These are phyloP conservation scores for Pteruthius melanotis DNA, from an alignment of 2,113 vertebrate species.

Conservation along the genomic window DNA sequence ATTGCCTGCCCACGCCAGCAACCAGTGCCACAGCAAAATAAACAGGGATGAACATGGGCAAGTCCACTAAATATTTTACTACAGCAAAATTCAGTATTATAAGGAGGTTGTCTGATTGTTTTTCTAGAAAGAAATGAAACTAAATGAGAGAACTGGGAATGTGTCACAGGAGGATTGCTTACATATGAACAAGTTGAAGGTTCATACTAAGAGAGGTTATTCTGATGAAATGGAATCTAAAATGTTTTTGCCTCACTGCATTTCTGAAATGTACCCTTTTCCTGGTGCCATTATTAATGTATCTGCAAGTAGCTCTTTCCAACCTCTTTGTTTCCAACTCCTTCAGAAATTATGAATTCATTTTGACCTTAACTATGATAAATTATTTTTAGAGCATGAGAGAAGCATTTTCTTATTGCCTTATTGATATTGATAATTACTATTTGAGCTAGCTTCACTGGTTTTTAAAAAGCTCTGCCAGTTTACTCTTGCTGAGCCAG, in stretches of 20 bases:
- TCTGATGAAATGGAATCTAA: background rate
- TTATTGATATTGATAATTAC: background rate
- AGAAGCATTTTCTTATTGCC: background rate
- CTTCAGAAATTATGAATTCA: background rate
- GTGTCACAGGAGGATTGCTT: background rate
- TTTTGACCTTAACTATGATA: background rate
- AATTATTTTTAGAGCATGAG: background rate
- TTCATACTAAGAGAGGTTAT: background rate
- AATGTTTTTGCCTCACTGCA: background rate
- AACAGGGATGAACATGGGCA: background rate
- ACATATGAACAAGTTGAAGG: background rate
- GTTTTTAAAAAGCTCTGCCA: background rate
- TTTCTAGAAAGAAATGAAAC: background rate
- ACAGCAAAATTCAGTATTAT: background rate
- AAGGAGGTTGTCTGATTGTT: background rate
- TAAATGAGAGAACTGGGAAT: background rate
- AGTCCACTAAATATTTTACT: background rate
- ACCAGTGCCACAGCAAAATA: background rate
- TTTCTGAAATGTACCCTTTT: background rate
- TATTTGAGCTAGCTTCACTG: background rate
- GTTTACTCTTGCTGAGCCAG: background rate
- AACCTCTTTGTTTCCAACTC: background rate
- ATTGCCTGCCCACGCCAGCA: background rate
- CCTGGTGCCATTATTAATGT: background rate
- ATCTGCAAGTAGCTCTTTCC: background rate